These are phyloP conservation scores for Regulus satrapa DNA, from an alignment of 2,113 vertebrate species.

Conservation along the genomic window DNA sequence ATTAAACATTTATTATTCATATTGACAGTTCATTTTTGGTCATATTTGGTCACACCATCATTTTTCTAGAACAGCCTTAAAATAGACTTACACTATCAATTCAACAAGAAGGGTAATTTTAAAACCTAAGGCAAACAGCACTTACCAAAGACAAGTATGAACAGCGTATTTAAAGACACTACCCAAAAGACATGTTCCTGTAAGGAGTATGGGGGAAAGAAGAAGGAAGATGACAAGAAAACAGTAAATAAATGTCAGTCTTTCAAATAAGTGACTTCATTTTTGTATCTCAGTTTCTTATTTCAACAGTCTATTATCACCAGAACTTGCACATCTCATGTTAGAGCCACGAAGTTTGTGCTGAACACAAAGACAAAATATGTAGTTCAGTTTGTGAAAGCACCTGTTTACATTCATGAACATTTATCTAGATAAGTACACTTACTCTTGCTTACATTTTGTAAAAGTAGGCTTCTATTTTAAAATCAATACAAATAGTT, in stretches of 20 bases:
- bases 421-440: neutral
- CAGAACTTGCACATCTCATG: neutral
- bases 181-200: conserved; percentile 99
- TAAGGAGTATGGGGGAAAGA: neutral
- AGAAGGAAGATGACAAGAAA: neutral
- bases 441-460: neutral
- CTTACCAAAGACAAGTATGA: conserved; percentile 97
- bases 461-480: neutral
- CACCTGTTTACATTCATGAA: neutral
- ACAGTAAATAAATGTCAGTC: neutral
- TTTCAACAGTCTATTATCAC: neutral
- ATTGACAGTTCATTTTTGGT: neutral
- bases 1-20: neutral
- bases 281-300: neutral
- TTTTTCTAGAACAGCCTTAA: neutral
- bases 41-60: neutral
- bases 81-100: neutral
- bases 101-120: neutral
- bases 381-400: neutral
- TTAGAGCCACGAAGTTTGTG: neutral
- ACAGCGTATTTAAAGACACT: conserved; percentile 94
- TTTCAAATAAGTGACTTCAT: neutral
- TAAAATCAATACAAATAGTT: neutral
- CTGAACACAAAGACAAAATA: neutral
- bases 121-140: neutral